Evolutionary conservation across 2,113 vertebrate species (phyloP).

Genomic region (Nipponia nippon): DNA sequence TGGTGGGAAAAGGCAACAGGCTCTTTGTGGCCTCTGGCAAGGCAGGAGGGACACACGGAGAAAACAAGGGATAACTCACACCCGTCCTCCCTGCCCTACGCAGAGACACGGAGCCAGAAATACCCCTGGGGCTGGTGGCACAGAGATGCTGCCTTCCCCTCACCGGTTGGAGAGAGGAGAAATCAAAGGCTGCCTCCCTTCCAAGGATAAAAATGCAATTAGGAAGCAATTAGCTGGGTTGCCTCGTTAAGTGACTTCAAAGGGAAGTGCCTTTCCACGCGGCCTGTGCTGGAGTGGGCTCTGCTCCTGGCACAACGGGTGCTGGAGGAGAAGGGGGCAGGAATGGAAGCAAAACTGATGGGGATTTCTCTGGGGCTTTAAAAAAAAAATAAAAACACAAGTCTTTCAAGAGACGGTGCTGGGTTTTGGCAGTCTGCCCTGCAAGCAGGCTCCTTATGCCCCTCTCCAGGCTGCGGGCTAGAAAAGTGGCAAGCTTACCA

Average conservation of each 20-base stretch:
- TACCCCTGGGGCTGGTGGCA: not conserved
- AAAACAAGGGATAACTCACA: not conserved
- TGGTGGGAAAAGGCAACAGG: not conserved
- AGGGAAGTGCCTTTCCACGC: constrained; percentile 37
- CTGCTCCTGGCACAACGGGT: constrained; percentile 49
- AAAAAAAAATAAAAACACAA: not conserved
- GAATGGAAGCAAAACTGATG: not conserved
- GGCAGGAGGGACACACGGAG: not conserved
- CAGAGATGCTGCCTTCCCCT: not conserved
- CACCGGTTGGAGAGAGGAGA: constrained; percentile 2
- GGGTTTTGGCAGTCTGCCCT: not conserved
- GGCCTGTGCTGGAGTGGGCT: constrained; percentile 13
- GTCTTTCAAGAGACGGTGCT: not conserved
- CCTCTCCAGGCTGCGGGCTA: not conserved
- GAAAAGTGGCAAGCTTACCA: not conserved
- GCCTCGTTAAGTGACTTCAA: constrained; percentile 68
- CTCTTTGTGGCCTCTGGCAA: not conserved
- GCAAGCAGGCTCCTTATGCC: not conserved
- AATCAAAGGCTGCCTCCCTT: constrained; percentile 65
- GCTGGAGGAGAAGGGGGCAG: not conserved
- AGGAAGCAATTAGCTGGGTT: constrained; percentile 68
- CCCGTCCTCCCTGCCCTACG: rapidly evolving
- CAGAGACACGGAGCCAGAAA: not conserved
- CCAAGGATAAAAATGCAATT: constrained; percentile 66
- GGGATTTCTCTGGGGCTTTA: constrained; percentile 1